Evolutionary conservation across 2,888 invertebrate species (phyloP), one percentile per base, ranked within the genome.

Genomic region (Minunthozetes semirufus): DNA sequence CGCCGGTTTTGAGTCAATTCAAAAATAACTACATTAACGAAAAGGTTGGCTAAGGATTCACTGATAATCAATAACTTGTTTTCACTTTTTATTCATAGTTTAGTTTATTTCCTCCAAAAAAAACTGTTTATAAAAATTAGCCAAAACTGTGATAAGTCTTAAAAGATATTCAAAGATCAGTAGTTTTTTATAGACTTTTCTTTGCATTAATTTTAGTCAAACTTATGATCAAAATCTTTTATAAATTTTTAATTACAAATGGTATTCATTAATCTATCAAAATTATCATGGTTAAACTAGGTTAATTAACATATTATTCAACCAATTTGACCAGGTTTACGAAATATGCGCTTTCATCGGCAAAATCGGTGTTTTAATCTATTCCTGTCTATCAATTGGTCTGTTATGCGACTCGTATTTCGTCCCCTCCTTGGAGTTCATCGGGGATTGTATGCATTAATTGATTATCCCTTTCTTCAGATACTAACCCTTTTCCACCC

Each of bases 271-370:
- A 1, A n/a, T n/a, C 15, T 63, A 3, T 6, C 6, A 33, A 33
- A 61, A 15, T 59, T 27, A 27, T 3, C n/a, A 53, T n/a, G 5
- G 5, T 53, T 25, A 25, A 3, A 17, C 19, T 25, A 25, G 25
- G 11, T 50, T 50, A 17, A 25, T 56, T 3, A 22, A 61, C n/a
- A 61, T 33, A 61, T 42, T 68, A n/a, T 38, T 42, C 17, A 13
- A 42, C 22, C 19, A 42, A 42, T 11, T 22, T 22, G 13, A 46
- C 4, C 15, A 68, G 68, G 68, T 68, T 38, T 46, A 42, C 13
- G 68, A 68, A 68, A 68, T 68, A 38, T 38, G n/a, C 17, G 38
- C 68, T 38, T 46, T 68, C 22, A 68, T 68, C 42, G 68, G 68
- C 22, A 68, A 42, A 22, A 22, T 68, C 11, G 68, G 68, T 15